A percentile compares a stretch with the other conserved stretches of the same genome.
phyloP scores from a whole-genome alignment of 1,140 invertebrate genomes.

The Cephus cinctus region DNA sequence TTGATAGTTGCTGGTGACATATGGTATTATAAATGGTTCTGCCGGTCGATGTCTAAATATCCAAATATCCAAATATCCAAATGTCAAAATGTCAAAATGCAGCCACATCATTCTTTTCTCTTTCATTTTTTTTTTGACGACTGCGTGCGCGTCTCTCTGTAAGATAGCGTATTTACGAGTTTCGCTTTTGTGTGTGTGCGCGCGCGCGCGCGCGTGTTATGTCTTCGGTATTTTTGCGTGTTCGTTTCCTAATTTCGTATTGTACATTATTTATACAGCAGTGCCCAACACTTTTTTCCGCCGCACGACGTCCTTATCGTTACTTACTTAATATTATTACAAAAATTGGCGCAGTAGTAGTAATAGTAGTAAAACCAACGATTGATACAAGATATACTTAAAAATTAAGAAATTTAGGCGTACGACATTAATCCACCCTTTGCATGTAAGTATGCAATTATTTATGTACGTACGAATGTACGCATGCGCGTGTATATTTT shows the following conservation, averaged over 20 bases:
- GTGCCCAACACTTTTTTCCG: slow-evolving; percentile 7
- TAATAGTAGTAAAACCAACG: neutral
- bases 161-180: too few relatives aligned
- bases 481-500: neutral
- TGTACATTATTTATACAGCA: slow-evolving; percentile 32
- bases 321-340: slow-evolving; percentile 18
- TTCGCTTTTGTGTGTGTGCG: too few relatives aligned
- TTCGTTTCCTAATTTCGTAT: slow-evolving; percentile 24
- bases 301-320: slow-evolving; percentile 7
- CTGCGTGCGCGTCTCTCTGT: too few relatives aligned
- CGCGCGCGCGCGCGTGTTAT: too few relatives aligned
- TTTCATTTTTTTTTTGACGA: too few relatives aligned
- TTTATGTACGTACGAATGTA: neutral
- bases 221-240: neutral
- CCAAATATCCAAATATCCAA: too few relatives aligned
- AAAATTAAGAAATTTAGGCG: neutral
- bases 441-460: neutral
- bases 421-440: neutral
- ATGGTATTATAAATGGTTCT: too few relatives aligned
- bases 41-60: too few relatives aligned
- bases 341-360: slow-evolving; percentile 13
- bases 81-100: too few relatives aligned
- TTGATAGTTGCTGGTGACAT: too few relatives aligned
- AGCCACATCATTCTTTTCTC: too few relatives aligned
- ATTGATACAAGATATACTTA: neutral